A percentile compares a stretch with the other conserved stretches of the same genome.
phyloP scores from a whole-genome alignment of 2,113 vertebrate genomes.

The Phasianus colchicus region DNA sequence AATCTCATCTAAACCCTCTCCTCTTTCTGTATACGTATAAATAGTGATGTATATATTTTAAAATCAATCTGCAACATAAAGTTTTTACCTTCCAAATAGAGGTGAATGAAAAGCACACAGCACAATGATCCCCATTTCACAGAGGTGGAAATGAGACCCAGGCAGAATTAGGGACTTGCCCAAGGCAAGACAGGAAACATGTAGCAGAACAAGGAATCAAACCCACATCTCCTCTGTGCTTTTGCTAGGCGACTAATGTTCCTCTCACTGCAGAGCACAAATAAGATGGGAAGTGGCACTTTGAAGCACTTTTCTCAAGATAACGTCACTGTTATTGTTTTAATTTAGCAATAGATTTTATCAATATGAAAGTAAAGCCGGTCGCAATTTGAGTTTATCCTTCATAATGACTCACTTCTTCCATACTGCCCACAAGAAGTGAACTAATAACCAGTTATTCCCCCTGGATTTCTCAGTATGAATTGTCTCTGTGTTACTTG shows the following conservation, averaged over 20 bases:
- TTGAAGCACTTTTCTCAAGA: conserved; percentile 60
- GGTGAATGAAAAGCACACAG: background rate
- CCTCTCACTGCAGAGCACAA: conserved; percentile 9
- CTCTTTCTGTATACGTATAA: background rate
- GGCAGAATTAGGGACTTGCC: conserved; percentile 43
- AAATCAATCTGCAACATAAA: background rate
- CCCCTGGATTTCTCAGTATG: conserved; percentile 67
- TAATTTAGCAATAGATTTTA: conserved; percentile 71
- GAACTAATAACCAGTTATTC: conserved; percentile 66
- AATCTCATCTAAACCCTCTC: background rate
- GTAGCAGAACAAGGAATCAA: conserved; percentile 37
- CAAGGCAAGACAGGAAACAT: conserved; percentile 43
- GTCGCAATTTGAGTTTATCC: conserved; percentile 74
- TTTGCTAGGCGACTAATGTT: background rate
- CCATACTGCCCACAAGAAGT: conserved; percentile 57
- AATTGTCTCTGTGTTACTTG: conserved; percentile 60
- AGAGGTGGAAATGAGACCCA: conserved; percentile 52
- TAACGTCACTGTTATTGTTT: conserved; percentile 72
- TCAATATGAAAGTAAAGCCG: conserved; percentile 69
- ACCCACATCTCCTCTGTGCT: conserved; percentile 13
- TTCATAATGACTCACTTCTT: conserved; percentile 68
- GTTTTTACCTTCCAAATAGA: background rate
- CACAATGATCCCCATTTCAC: conserved; percentile 28
- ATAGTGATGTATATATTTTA: rapidly evolving
- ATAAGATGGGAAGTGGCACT: conserved; percentile 53